Evolutionary conservation across 2,888 invertebrate genomes (phyloP).

Genomic region (Torymus texanus): DNA sequence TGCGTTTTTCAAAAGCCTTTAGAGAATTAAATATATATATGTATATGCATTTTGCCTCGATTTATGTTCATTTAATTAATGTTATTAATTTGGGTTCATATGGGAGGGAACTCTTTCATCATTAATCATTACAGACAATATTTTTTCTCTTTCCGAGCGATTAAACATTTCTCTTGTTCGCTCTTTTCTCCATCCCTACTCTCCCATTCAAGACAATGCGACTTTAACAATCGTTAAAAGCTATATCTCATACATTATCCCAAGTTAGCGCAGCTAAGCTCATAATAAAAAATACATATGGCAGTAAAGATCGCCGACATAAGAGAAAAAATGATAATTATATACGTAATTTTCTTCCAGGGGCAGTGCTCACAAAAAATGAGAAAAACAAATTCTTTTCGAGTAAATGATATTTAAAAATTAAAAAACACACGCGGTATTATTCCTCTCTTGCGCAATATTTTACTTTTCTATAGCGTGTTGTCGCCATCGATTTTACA

Average conservation of each 20-base stretch:
- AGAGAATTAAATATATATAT: constrained; percentile 55
- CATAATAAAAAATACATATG: constrained; percentile 66
- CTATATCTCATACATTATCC: constrained; percentile 71
- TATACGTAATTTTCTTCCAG: constrained; percentile 28
- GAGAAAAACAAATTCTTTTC: constrained; percentile 13
- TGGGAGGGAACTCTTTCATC: constrained; percentile 65
- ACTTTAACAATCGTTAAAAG: constrained; percentile 71
- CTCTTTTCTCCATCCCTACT: constrained; percentile 38
- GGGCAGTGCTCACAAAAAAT: constrained; percentile 45
- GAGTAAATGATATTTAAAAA: constrained; percentile 27
- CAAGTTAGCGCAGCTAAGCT: constrained; percentile 71
- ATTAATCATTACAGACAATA: constrained; percentile 64
- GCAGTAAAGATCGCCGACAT: constrained; percentile 64
- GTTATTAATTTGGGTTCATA: constrained; percentile 62
- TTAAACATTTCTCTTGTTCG: constrained; percentile 29
- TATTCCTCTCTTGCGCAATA: constrained; percentile 14
- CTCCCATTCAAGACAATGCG: constrained; percentile 63
- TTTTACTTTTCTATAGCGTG: constrained; percentile 6
- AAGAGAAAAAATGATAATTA: constrained; percentile 50
- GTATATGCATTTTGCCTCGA: constrained; percentile 47
- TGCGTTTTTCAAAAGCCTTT: constrained; percentile 51
- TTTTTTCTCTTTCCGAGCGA: constrained; percentile 53
- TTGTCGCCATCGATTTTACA: constrained; percentile 25
- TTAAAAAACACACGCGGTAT: constrained; percentile 22
- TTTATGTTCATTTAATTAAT: constrained; percentile 50